Percentiles rank a stretch among this genome's conserved stretches.
phyloP scores from a whole-genome alignment of 2,888 invertebrate genomes.

The Oscheius onirici region DNA sequence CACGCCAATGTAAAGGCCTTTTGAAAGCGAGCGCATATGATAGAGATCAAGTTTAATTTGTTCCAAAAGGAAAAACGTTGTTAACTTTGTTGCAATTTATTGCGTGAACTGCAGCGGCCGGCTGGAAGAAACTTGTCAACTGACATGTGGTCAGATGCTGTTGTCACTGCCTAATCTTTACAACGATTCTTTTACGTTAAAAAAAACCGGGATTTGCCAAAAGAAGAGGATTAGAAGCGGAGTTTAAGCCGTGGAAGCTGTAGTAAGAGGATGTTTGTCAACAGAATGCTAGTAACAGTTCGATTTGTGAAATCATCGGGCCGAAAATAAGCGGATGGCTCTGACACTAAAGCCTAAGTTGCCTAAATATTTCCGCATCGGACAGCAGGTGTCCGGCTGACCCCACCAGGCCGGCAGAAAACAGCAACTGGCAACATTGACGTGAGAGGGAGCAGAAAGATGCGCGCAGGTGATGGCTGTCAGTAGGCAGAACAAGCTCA shows the following conservation, averaged over 20 bases:
- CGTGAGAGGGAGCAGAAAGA: conserved; percentile 20
- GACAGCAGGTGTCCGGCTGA: conserved; percentile 31
- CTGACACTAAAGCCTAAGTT: neutral
- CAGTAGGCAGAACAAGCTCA: neutral
- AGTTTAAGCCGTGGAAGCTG: too few species aligned
- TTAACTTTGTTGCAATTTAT: conserved; percentile 11
- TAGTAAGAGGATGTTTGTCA: too few species aligned
- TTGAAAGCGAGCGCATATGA: too few species aligned
- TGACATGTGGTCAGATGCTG: conserved; percentile 29
- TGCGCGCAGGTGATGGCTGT: conserved; percentile 2
- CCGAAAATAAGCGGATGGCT: too few species aligned
- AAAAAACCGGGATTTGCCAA: too few species aligned
- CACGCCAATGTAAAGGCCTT: conserved; percentile 4
- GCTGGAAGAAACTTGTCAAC: conserved; percentile 19
- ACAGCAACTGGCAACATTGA: conserved; percentile 34
- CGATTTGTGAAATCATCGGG: too few species aligned
- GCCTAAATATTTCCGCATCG: conserved; percentile 18
- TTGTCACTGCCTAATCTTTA: conserved; percentile 29
- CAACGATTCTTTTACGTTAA: neutral
- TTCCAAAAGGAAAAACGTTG: neutral
- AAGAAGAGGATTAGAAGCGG: neutral
- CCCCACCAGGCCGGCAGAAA: conserved; percentile 21
- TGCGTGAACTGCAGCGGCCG: conserved; percentile 15
- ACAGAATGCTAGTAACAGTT: too few species aligned
- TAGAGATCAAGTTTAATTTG: too few species aligned